Percentiles rank a stretch among this genome's conserved stretches.
Conservation (phyloP, 2,113 vertebrate genomes). For the Apaloderma vittatum region DNA sequence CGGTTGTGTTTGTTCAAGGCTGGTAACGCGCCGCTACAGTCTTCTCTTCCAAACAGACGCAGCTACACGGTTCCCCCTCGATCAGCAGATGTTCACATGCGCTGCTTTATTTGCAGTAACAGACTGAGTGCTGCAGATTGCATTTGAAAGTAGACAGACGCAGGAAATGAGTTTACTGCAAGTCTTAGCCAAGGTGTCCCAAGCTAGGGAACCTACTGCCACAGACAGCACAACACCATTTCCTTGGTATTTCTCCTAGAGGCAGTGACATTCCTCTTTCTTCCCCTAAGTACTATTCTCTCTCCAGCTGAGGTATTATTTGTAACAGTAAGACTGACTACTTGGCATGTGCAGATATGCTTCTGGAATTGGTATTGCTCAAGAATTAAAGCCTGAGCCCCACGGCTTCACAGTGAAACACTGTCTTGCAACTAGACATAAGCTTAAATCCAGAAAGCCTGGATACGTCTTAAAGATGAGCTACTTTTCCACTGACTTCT, state of each 20-base stretch:
- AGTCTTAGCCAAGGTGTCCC: background rate
- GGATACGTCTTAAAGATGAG: background rate
- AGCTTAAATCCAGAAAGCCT: conserved; percentile 26
- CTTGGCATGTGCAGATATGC: background rate
- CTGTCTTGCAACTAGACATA: background rate
- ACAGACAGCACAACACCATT: background rate
- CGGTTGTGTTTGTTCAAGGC: background rate
- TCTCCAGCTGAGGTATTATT: background rate
- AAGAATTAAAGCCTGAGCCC: background rate
- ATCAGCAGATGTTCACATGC: background rate
- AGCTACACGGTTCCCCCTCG: background rate
- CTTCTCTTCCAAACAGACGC: background rate
- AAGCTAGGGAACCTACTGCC: background rate
- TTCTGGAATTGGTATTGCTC: background rate
- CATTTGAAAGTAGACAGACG: background rate
- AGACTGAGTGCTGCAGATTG: background rate
- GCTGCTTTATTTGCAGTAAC: background rate
- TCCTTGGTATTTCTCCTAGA: background rate
- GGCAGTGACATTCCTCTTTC: background rate
- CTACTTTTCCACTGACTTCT: background rate
- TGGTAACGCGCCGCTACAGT: background rate
- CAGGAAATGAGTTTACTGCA: background rate
- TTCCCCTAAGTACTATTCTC: background rate
- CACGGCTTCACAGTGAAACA: background rate
- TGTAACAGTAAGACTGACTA: background rate